Conservation (phyloP, 2,888 invertebrate species). For the Mechanitis mazaeus region DNA sequence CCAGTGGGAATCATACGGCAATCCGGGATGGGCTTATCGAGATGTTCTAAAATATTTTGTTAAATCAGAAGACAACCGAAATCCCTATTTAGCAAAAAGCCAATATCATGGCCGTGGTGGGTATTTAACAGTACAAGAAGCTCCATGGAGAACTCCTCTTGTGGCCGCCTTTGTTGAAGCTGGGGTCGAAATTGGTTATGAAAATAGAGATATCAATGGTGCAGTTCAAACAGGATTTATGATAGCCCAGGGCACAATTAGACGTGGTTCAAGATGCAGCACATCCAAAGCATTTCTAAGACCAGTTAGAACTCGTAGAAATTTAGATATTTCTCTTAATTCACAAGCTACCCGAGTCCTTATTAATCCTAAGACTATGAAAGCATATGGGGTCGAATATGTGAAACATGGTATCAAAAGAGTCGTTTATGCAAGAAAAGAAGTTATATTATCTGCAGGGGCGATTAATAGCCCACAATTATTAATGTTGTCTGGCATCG, state of each 20-base stretch:
- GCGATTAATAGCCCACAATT: slow-evolving; percentile 95
- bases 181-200: slow-evolving; percentile 88
- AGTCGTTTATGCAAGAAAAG: slow-evolving; percentile 84
- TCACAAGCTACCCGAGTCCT: slow-evolving; percentile 86
- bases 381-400: slow-evolving; percentile 88
- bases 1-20: slow-evolving; percentile 90
- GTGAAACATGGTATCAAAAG: slow-evolving; percentile 83
- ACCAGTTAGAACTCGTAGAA: slow-evolving; percentile 84
- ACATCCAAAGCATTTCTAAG: slow-evolving; percentile 92
- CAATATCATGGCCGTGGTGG: slow-evolving; percentile 85
- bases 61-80: slow-evolving; percentile 92
- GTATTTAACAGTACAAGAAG: slow-evolving; percentile 86
- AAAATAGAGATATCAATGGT: slow-evolving; percentile 89
- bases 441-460: slow-evolving; percentile 92
- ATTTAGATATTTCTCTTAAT: slow-evolving; percentile 88
- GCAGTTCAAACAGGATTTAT: slow-evolving; percentile 87
- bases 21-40: slow-evolving; percentile 91
- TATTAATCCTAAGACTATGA: slow-evolving; percentile 84
- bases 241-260: slow-evolving; percentile 88
- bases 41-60: slow-evolving; percentile 91
- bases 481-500: slow-evolving; percentile 92
- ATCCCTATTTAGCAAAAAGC: slow-evolving; percentile 85
- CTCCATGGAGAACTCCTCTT: slow-evolving; percentile 89
- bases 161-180: slow-evolving; percentile 90
- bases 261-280: slow-evolving; percentile 87